phyloP scores from a whole-genome alignment of 2,797 vertebrate genomes.

The Tinamus major region DNA sequence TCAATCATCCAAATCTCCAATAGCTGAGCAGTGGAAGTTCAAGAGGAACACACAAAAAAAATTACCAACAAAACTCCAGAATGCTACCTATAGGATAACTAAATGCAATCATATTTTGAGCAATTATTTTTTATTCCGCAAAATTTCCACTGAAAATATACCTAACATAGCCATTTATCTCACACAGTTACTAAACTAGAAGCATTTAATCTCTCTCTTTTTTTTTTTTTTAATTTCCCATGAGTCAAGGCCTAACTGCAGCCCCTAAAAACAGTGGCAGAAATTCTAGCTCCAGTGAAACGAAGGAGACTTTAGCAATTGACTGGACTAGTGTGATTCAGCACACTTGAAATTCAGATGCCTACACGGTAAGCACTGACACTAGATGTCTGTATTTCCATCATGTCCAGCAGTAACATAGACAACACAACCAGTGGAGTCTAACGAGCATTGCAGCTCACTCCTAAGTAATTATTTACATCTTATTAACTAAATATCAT shows the following conservation, averaged over 20 bases:
- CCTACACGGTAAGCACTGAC: not conserved
- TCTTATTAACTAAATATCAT: not conserved
- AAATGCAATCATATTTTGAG: not conserved
- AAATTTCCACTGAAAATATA: not conserved
- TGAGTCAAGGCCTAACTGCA: rapidly evolving
- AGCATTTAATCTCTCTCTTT: not conserved
- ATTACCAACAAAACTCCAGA: not conserved
- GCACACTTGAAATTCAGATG: not conserved
- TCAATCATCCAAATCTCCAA: not conserved
- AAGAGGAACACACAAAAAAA: not conserved
- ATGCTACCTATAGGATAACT: not conserved
- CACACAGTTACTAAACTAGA: not conserved
- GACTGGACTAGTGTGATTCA: not conserved
- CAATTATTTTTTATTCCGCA: not conserved
- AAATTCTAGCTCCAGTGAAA: not conserved
- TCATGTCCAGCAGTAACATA: not conserved
- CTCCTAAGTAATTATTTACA: not conserved
- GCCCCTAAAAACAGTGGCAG: not conserved
- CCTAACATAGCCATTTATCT: not conserved
- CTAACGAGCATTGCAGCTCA: not conserved
- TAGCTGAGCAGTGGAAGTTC: not conserved
- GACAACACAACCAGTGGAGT: not conserved
- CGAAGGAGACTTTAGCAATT: rapidly evolving
- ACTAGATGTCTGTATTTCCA: not conserved
- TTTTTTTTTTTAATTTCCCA: not conserved